Percentiles rank a stretch among this genome's conserved stretches.
Evolutionary conservation across 2,113 vertebrate species (phyloP).

Genomic region (Raphicerus campestris): DNA sequence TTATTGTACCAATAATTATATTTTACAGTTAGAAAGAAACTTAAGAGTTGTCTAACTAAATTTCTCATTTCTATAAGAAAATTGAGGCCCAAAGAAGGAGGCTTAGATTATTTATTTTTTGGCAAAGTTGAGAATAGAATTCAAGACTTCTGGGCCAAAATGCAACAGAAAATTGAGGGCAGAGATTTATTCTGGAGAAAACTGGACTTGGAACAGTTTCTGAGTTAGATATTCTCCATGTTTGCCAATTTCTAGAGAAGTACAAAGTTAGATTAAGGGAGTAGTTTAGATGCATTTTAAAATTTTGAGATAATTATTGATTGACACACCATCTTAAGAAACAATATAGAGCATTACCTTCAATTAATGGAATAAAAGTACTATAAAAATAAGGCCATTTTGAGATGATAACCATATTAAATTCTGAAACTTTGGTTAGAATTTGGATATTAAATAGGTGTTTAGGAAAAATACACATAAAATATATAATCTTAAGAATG

Average conservation of each 20-base stretch:
- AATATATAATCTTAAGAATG: background rate
- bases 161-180: background rate
- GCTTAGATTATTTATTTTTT: conserved; percentile 12
- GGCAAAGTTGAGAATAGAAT: background rate
- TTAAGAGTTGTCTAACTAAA: background rate
- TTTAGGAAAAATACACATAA: background rate
- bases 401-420: background rate
- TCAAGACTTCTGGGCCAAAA: background rate
- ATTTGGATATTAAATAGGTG: background rate
- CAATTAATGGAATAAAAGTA: background rate
- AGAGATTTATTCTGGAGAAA: background rate
- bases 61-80: background rate
- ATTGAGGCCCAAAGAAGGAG: background rate
- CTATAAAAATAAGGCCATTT: background rate
- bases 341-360: background rate
- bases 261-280: background rate
- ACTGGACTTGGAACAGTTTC: background rate
- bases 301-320: background rate
- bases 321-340: background rate
- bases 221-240: background rate
- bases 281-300: background rate
- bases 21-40: background rate
- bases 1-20: background rate
- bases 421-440: background rate
- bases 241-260: background rate